These are phyloP conservation scores for Anarsia innoxiella DNA, from an alignment of 2,888 invertebrate genomes.

Conservation along the genomic window DNA sequence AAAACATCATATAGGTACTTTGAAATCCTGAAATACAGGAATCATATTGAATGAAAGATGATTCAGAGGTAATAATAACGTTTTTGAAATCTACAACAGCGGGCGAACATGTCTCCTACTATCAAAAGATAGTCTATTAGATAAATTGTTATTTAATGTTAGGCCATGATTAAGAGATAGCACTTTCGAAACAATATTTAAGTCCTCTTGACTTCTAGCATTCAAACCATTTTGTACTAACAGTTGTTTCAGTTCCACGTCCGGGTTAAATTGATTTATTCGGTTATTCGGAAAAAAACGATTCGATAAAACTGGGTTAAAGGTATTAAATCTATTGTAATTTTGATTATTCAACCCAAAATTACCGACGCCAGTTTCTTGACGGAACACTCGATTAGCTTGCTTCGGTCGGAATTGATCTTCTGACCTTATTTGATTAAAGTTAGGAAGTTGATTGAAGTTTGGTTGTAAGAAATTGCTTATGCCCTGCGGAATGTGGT, in stretches of 20 bases:
- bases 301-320: constrained; percentile 41
- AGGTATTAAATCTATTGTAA: constrained; percentile 54
- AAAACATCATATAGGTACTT: too few relatives aligned
- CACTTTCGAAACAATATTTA: constrained; percentile 88
- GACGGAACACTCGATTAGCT: constrained; percentile 67
- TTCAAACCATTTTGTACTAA: constrained; percentile 80
- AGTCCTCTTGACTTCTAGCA: constrained; percentile 79
- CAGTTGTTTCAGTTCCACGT: constrained; percentile 78
- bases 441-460: constrained; percentile 48
- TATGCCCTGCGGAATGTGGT: constrained; percentile 64
- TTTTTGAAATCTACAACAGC: constrained; percentile 16
- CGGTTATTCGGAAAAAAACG: constrained; percentile 44
- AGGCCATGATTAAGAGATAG: constrained; percentile 85
- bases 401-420: constrained; percentile 51
- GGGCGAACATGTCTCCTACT: constrained; percentile 52
- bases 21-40: too few relatives aligned
- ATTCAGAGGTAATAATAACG: too few relatives aligned
- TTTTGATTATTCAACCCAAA: constrained; percentile 73
- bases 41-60: too few relatives aligned
- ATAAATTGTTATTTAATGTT: constrained; percentile 56
- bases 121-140: constrained; percentile 59
- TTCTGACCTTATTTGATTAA: constrained; percentile 44
- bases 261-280: constrained; percentile 54
- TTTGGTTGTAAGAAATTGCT: constrained; percentile 54
- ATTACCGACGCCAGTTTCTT: constrained; percentile 77